These are phyloP conservation scores for Psylliodes chrysocephalus DNA, from an alignment of 2,888 invertebrate species.

Conservation along the genomic window DNA sequence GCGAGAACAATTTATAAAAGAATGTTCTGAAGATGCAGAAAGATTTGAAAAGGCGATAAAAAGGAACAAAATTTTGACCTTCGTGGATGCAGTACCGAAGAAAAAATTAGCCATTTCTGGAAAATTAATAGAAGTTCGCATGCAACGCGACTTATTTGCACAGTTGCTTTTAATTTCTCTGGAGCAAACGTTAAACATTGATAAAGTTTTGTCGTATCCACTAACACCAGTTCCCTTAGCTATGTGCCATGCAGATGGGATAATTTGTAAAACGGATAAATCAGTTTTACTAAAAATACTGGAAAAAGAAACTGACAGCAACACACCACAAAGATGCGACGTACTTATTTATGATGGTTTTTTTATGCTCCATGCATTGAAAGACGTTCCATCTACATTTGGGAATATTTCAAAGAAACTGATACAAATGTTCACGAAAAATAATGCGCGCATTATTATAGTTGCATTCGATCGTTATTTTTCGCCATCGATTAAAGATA, in stretches of 20 bases:
- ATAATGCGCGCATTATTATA: neutral
- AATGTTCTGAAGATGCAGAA: constrained; percentile 13
- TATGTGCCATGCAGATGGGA: constrained; percentile 29
- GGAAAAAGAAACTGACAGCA: constrained; percentile 10
- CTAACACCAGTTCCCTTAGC: constrained; percentile 32
- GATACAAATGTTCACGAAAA: neutral
- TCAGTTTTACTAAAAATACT: constrained; percentile 25
- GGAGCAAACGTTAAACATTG: constrained; percentile 24
- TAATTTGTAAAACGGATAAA: constrained; percentile 32
- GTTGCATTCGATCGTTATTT: constrained; percentile 6
- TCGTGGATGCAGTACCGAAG: constrained; percentile 13
- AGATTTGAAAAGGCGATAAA: constrained; percentile 12
- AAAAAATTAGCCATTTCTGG: constrained; percentile 13
- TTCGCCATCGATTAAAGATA: constrained; percentile 1
- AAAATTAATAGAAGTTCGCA: constrained; percentile 16
- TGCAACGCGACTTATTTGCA: constrained; percentile 29
- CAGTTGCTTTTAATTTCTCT: constrained; percentile 14
- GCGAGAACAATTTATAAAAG: constrained; percentile 10
- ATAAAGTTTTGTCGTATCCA: constrained; percentile 22
- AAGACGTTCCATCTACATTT: constrained; percentile 1
- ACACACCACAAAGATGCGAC: constrained; percentile 7
- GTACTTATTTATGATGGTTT: constrained; percentile 26
- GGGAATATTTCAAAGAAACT: constrained; percentile 1
- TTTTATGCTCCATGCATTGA: neutral
- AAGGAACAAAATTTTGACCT: constrained; percentile 2